Evolutionary conservation across 2,888 invertebrate species (phyloP), one percentile per base, ranked within the genome.

Genomic region (Diploptera punctata): DNA sequence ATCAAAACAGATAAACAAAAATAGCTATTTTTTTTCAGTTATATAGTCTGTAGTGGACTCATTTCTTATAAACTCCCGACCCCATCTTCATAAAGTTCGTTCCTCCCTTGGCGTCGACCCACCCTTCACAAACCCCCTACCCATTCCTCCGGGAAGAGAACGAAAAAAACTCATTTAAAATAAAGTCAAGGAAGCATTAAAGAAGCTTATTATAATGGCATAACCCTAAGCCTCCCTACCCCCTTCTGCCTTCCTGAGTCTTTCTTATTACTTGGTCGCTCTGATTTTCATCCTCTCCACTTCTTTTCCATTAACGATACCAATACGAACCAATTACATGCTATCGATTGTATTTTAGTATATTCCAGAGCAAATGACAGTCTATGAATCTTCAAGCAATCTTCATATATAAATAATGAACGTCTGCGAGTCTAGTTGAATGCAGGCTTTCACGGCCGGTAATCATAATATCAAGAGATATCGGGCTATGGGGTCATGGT

Each of bases 151-250:
- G 65, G 67, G 60, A 71, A 60, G 49, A 33, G 67, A 61, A 68
- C n/a, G 67, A 70, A 74, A 73, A 24, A 68, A 68, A 72, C 70
- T 72, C 74, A 74, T 74, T 73, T 70, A 74, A 74, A 74, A 75
- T 75, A 75, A 75, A 74, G 74, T 71, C 72, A 73, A 60, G 72
- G 67, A 73, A 70, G 74, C 75, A 74, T 75, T 74, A 75, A 74
- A 73, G 72, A 52, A 71, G 73, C 75, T 75, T 74, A 74, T 75
- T 75, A 74, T 74, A 73, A 74, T 75, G 75, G 73, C 73, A 75
- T 73, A 74, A 74, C 70, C 57, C 62, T 62, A 65, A 52, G 65
- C 54, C 43, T 33, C 68, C 69, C 47, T 13, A 3, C 26, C 29
- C 31, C 21, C 67, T 33, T 26, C 52, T 49, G 4, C 31, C 61